A percentile compares a stretch with the other conserved stretches of the same genome.
phyloP scores from a whole-genome alignment of 2,888 invertebrate genomes.

The Drosophila longiperda region DNA sequence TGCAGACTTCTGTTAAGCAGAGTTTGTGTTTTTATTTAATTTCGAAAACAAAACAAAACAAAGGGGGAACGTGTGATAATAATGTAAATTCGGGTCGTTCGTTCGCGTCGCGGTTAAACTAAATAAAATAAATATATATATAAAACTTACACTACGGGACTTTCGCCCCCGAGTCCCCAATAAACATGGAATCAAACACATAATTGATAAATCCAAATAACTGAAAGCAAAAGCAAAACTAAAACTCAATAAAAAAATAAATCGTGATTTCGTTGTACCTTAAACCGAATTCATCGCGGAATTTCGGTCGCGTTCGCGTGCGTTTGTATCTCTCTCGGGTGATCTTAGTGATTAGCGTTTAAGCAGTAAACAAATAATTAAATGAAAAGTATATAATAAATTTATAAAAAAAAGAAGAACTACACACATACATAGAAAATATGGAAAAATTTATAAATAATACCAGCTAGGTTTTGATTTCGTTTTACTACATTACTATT shows the following conservation, averaged over 20 bases:
- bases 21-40: slow-evolving; percentile 59
- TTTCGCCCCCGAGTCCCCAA: slow-evolving; percentile 85
- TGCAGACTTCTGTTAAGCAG: slow-evolving; percentile 49
- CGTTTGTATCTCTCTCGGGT: slow-evolving; percentile 84
- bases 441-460: slow-evolving; percentile 55
- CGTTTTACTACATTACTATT: slow-evolving; percentile 20
- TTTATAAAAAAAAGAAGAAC: slow-evolving; percentile 30
- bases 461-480: slow-evolving; percentile 51
- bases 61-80: slow-evolving; percentile 83
- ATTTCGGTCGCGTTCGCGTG: slow-evolving; percentile 85
- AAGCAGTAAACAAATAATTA: slow-evolving; percentile 59
- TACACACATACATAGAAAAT: slow-evolving; percentile 30
- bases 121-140: slow-evolving; percentile 24
- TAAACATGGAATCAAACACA: slow-evolving; percentile 49
- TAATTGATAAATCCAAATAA: slow-evolving; percentile 43
- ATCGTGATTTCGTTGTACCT: slow-evolving; percentile 86
- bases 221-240: slow-evolving; percentile 56
- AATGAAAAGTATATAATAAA: slow-evolving; percentile 32
- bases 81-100: slow-evolving; percentile 80
- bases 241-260: slow-evolving; percentile 51
- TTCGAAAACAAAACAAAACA: slow-evolving; percentile 45
- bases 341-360: slow-evolving; percentile 84
- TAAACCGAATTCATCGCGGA: slow-evolving; percentile 86
- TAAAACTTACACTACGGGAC: slow-evolving; percentile 71
- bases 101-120: slow-evolving; percentile 82